Base-by-base conservation (phyloP, 1,140 invertebrate genomes). In the Drosophila albomicans region DNA sequence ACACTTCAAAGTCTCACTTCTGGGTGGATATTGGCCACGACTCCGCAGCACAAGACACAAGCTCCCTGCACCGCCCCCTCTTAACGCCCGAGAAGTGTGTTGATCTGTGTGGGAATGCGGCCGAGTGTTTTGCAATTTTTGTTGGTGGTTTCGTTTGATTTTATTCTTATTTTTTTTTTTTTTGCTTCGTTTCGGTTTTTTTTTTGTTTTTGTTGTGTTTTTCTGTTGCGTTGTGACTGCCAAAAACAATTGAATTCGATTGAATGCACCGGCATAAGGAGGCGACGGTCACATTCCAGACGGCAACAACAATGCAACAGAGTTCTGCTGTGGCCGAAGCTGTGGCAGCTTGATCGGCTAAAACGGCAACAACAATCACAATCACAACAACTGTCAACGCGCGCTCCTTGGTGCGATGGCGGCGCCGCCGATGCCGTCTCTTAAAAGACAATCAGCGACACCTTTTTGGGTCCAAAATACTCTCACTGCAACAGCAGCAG, bases 401-500 rank as follows among this genome's bases (percentile, higher is more conserved):
- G 84, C 69, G 84, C 69, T 43, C 62, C 35, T 38, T 57, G 82
- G 82, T 52, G 32, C 84, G 80, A 88, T 72, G 80, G 74, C 82
- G 84, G 84, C 84, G 84, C 77, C 85, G 85, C 72, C 72, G 75
- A 73, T 75, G 74, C 81, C 89, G 79, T 91, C 88, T 88, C 84
- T 91, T 91, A 89, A 91, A 91, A 91, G 88, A 91, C 88, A 91
- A 91, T 91, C 88, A 89, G 89, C 88, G 84, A 91, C 88, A 91
- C 88, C 89, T 91, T 88, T 91, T 91, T 89, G 81, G 81, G 84
- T 79, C 76, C 88, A 90, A 90, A 90, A 90, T 90, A 89, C 86
- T 91, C 70, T 82, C 80, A 80, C 75, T 71, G 85, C 58, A 45
- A 35, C 70, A 73, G 58, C 8, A 28, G 38, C 35, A 30, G 58